Conservation (phyloP, 2,113 vertebrate species). For the Choloepus hoffmanni region DNA sequence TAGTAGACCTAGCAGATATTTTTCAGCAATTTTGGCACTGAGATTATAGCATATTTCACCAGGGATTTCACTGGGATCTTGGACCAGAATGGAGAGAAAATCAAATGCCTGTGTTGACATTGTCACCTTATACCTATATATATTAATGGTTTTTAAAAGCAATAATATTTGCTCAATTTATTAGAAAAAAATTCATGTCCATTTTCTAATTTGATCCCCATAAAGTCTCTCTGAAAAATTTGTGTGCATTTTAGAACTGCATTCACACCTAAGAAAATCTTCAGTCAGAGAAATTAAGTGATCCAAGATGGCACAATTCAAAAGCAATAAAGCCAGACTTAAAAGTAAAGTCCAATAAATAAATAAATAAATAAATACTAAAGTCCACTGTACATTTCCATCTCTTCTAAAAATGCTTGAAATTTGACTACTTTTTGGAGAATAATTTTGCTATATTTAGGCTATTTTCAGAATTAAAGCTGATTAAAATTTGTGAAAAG, state of each 20-base stretch:
- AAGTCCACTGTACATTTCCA: not conserved
- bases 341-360: not conserved
- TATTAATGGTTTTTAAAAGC: not conserved
- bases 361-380: not conserved
- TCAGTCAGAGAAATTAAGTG: not conserved
- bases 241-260: not conserved
- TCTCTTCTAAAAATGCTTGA: not conserved
- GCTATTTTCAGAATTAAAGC: not conserved
- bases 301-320: not conserved
- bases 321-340: not conserved
- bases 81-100: not conserved
- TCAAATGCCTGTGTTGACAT: not conserved
- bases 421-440: not conserved
- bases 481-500: not conserved
- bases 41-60: not conserved
- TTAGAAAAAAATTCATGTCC: not conserved
- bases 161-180: not conserved
- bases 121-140: not conserved
- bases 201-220: not conserved
- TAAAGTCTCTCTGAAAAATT: not conserved
- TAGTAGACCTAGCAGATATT: not conserved
- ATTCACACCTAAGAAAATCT: not conserved
- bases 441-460: constrained; percentile 4
- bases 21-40: not conserved
- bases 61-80: not conserved